A percentile compares a stretch with the other conserved stretches of the same genome.
phyloP scores from a whole-genome alignment of 1,140 invertebrate species.

The Caenorhabditis inopinata region DNA sequence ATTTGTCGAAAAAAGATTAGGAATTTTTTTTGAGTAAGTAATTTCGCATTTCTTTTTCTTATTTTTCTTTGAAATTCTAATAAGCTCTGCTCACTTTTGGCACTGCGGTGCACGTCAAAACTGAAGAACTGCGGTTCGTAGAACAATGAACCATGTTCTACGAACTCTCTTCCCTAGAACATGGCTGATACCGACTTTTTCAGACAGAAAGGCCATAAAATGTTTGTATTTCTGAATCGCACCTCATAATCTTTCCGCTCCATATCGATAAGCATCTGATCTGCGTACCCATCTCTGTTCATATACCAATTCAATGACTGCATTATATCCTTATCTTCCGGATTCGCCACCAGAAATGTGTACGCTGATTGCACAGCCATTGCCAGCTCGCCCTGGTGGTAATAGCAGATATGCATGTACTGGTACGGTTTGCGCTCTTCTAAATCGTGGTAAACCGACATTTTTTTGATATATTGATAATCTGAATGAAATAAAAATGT shows the following conservation, averaged over 20 bases:
- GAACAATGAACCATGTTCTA: too few relatives aligned
- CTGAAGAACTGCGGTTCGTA: too few relatives aligned
- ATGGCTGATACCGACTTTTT: too few relatives aligned
- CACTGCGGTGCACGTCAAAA: too few relatives aligned
- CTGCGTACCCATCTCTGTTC: neutral
- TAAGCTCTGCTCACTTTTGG: too few relatives aligned
- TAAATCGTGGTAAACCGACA: slow-evolving; percentile 30
- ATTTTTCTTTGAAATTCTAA: too few relatives aligned
- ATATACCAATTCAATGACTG: slow-evolving; percentile 36
- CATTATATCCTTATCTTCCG: slow-evolving; percentile 25
- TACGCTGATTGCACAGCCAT: slow-evolving; percentile 28
- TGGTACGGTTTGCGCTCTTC: slow-evolving; percentile 38
- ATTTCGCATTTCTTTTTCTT: neutral
- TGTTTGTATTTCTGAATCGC: too few relatives aligned
- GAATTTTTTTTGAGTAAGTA: neutral
- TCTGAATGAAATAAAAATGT: neutral
- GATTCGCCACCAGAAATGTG: slow-evolving; percentile 37
- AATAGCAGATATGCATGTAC: slow-evolving; percentile 43
- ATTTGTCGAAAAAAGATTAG: neutral
- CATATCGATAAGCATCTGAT: slow-evolving; percentile 33
- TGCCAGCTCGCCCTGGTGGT: neutral
- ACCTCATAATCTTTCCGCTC: slow-evolving; percentile 24
- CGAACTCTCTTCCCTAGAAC: too few relatives aligned
- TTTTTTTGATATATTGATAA: slow-evolving; percentile 10
- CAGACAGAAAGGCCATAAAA: too few relatives aligned